Evolutionary conservation across 2,113 vertebrate genomes (phyloP), one percentile per base, ranked within the genome.

Genomic region (Charina bottae): DNA sequence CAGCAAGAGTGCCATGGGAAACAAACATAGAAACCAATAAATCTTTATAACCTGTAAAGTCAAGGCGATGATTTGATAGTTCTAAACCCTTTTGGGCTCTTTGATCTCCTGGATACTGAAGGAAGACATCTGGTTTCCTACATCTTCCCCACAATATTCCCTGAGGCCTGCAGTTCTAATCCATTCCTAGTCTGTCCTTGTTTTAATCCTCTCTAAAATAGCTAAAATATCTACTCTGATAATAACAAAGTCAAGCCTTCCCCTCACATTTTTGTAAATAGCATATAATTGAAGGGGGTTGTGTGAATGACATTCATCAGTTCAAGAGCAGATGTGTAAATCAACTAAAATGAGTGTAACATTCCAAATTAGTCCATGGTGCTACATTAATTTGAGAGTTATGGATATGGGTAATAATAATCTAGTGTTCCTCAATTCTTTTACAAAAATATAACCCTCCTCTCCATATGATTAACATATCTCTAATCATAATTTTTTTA

Each of bases 281-380:
- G 54, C 53, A 87, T 46, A 53, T 19, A 92, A 85, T 92, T 87
- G 62, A 56, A 93, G 17, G 26, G 19, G 90, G 93, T 93, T n/a
- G 24, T 91, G 94, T 95, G 89, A 42, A 95, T 94, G 89, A 92
- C 8, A 92, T 96, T 96, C 91, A 93, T 91, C 92, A 93, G 11
- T 28, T 93, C 72, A 95, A 90, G 91, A 88, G 9, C 90, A 96
- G 88, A 91, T 95, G 89, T 60, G 33, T 59, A 24, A 89, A 83
- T 94, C 88, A 95, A 94, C 49, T 89, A 93, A 95, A 95, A 93
- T 6, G 33, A 54, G 26, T 0, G 11, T 42, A 33, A 91, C 92
- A 91, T 0, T 49, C 0, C 6, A 90, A 90, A 93, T 37, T 33
- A 89, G 33, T 55, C 95, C 94, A 56, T 84, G 59, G 24, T 89